Percentiles rank a stretch among this genome's conserved stretches.
Conservation (phyloP, 2,113 vertebrate genomes). For the Lota lota region DNA sequence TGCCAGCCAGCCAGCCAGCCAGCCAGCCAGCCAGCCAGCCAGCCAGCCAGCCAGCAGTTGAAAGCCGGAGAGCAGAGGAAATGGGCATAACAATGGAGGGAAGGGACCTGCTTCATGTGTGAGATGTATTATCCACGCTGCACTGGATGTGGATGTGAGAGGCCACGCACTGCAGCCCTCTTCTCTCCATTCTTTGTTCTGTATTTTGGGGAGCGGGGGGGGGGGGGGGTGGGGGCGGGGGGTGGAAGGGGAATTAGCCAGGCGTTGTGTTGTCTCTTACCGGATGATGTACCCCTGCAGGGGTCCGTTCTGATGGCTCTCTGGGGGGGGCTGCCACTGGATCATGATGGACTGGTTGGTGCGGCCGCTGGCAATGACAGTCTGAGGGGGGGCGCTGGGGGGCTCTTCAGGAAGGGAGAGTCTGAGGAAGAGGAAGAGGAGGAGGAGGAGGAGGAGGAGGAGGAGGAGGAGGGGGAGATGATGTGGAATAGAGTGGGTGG, state of each 20-base stretch:
- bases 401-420: slow-evolving; percentile 93
- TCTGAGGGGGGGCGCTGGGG: slow-evolving; percentile 92
- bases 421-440: slow-evolving; percentile 57
- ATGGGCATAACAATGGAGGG: slow-evolving; percentile 34
- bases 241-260: slow-evolving; percentile 16
- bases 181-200: too few species aligned
- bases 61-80: slow-evolving; percentile 36
- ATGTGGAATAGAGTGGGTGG: not conserved
- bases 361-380: slow-evolving; percentile 91
- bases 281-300: slow-evolving; percentile 95
- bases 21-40: too few species aligned
- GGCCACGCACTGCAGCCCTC: too few species aligned
- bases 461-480: too few species aligned
- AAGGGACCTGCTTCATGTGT: too few species aligned
- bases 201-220: not conserved
- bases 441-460: too few species aligned
- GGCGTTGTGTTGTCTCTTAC: slow-evolving; percentile 64
- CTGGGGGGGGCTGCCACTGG: slow-evolving; percentile 94
- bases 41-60: slow-evolving; percentile 5
- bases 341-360: slow-evolving; percentile 99
- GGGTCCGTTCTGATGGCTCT: slow-evolving; percentile 93
- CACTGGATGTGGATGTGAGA: too few species aligned
- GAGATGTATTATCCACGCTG: not conserved
- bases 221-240: not conserved
- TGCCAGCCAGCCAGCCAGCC: too few species aligned